Evolutionary conservation across 1,140 invertebrate genomes (phyloP).

Genomic region (Ptiloglossa arizonensis): DNA sequence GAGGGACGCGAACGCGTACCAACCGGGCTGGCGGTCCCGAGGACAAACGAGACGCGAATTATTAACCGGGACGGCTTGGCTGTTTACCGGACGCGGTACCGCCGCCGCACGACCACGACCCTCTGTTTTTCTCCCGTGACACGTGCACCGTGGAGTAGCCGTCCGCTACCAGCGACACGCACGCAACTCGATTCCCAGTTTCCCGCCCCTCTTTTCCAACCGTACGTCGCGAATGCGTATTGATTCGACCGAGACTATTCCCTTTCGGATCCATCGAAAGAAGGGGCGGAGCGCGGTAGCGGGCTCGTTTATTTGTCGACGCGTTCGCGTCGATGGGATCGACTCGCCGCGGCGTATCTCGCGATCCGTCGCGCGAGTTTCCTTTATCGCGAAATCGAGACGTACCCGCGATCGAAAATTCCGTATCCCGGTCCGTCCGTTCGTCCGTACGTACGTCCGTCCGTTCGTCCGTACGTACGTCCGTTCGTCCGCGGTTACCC

Average conservation of each 20-base stretch:
- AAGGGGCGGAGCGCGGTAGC: slow-evolving; percentile 28
- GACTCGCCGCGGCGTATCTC: not conserved
- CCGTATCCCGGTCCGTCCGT: too few species aligned
- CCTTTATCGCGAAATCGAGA: not conserved
- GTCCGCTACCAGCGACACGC: not conserved
- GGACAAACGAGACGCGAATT: slow-evolving; percentile 12
- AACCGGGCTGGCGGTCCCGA: too few species aligned
- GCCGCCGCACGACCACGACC: not conserved
- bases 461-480: too few species aligned
- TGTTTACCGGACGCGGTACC: slow-evolving; percentile 14
- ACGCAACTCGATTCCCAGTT: not conserved
- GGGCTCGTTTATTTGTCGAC: slow-evolving; percentile 42
- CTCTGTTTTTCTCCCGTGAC: slow-evolving; percentile 26
- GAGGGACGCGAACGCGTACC: too few species aligned
- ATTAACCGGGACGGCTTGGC: slow-evolving; percentile 10
- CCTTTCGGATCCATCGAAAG: slow-evolving; percentile 55
- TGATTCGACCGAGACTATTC: slow-evolving; percentile 62
- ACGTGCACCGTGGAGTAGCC: slow-evolving; percentile 16
- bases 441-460: too few species aligned
- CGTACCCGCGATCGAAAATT: too few species aligned
- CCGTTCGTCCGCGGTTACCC: not conserved
- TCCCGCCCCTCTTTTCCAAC: slow-evolving; percentile 1
- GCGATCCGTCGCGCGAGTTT: too few species aligned
- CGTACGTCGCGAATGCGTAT: slow-evolving; percentile 41
- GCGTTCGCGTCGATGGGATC: slow-evolving; percentile 31